A percentile compares a stretch with the other conserved stretches of the same genome.
phyloP scores from a whole-genome alignment of 2,888 invertebrate species.

The Linhomoeus sp. region DNA sequence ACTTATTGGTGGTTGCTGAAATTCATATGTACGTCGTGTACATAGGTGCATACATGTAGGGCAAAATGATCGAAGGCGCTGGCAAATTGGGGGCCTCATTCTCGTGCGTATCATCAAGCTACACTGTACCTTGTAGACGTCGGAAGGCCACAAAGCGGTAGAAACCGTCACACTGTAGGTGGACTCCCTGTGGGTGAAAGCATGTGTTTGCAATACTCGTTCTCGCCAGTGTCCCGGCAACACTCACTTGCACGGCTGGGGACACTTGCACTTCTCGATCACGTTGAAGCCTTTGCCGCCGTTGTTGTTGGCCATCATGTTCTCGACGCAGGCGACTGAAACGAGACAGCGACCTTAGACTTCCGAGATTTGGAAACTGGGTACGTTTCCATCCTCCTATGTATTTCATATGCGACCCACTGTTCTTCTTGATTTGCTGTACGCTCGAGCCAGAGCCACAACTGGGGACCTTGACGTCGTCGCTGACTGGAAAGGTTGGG shows the following conservation, averaged over 20 bases:
- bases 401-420: neutral
- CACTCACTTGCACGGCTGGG: constrained; percentile 18
- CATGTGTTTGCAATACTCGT: constrained; percentile 16
- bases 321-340: constrained; percentile 15
- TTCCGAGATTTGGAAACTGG: no score
- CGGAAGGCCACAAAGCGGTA: constrained; percentile 22
- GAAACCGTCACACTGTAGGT: constrained; percentile 21
- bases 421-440: neutral
- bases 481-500: constrained; percentile 10
- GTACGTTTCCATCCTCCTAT: no score
- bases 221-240: constrained; percentile 11
- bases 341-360: no score
- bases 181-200: constrained; percentile 15
- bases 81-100: no score
- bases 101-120: neutral
- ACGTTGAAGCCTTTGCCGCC: constrained; percentile 14
- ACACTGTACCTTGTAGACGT: constrained; percentile 13
- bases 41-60: no score
- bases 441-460: constrained; percentile 5
- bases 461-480: neutral
- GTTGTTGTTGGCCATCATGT: constrained; percentile 11
- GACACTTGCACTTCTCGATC: constrained; percentile 18
- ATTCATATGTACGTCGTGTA: no score
- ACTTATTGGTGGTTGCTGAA: no score
- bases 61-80: no score